phyloP scores from a whole-genome alignment of 2,888 invertebrate species.

The Tenthredo amoena region DNA sequence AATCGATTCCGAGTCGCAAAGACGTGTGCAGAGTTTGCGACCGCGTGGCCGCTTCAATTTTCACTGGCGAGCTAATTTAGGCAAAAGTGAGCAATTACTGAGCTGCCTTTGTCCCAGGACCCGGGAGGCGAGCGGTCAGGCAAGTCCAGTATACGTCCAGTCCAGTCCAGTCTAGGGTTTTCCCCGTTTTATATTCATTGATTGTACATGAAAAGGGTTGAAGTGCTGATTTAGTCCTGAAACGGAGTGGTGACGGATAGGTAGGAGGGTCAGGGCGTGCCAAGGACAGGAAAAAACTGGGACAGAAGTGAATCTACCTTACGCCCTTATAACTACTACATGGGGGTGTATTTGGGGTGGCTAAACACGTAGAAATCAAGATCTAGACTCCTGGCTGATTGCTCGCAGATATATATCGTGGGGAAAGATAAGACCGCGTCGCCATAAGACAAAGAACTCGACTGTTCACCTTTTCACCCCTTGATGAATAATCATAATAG shows the following conservation, averaged over 20 bases:
- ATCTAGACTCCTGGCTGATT: neutral
- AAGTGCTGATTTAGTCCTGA: slow-evolving; percentile 47
- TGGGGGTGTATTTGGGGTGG: neutral
- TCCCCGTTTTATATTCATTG: slow-evolving; percentile 54
- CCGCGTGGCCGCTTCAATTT: slow-evolving; percentile 45
- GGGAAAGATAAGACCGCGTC: neutral
- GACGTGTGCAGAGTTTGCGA: slow-evolving; percentile 17
- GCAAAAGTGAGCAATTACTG: slow-evolving; percentile 54
- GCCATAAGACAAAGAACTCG: neutral
- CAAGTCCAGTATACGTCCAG: neutral
- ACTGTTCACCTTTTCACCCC: neutral
- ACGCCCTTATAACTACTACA: slow-evolving; percentile 9
- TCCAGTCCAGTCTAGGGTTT: slow-evolving; percentile 40
- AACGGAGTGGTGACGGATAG: slow-evolving; percentile 33
- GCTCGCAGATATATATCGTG: neutral
- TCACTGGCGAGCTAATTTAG: slow-evolving; percentile 46
- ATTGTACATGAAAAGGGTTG: slow-evolving; percentile 53
- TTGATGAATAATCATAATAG: neutral
- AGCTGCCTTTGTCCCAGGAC: slow-evolving; percentile 48
- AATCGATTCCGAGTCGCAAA: neutral
- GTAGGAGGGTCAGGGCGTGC: slow-evolving; percentile 43
- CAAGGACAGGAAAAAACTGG: slow-evolving; percentile 44
- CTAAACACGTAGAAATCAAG: slow-evolving; percentile 39
- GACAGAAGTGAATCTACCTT: slow-evolving; percentile 15
- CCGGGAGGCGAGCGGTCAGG: slow-evolving; percentile 1